phyloP scores from a whole-genome alignment of 2,797 vertebrate species.

The Pantherophis vulpinus region DNA sequence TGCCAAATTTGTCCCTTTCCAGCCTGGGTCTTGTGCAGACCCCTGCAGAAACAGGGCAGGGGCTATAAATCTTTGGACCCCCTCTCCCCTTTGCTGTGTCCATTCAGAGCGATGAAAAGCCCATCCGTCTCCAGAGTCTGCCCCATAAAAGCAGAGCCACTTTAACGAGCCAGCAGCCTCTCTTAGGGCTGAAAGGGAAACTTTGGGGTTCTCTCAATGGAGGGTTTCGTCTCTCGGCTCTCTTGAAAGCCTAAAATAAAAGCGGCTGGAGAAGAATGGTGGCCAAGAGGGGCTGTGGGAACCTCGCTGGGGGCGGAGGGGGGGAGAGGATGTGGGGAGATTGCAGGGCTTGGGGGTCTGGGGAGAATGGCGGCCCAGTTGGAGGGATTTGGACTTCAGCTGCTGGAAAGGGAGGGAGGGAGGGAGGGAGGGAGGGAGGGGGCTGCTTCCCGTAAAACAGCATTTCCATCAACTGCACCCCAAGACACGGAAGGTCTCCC shows the following conservation, averaged over 20 bases:
- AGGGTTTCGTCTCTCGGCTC: not conserved
- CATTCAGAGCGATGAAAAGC: not conserved
- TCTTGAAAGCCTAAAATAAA: not conserved
- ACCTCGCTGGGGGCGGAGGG: too few relatives aligned
- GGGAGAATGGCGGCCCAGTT: not conserved
- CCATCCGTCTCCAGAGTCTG: not conserved
- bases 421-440: not conserved
- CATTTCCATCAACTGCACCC: not conserved
- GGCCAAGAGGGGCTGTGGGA: not conserved
- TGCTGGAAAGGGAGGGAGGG: not conserved
- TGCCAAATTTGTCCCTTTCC: not conserved
- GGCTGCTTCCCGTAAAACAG: not conserved
- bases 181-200: not conserved
- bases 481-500: not conserved
- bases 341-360: not conserved
- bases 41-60: not conserved
- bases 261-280: not conserved
- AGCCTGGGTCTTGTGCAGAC: too few relatives aligned
- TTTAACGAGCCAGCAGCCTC: not conserved
- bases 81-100: not conserved
- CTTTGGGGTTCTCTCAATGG: not conserved
- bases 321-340: not conserved
- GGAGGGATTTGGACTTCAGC: not conserved
- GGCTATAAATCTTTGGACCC: not conserved
- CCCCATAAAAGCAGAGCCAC: not conserved